Percentiles rank a stretch among this genome's conserved stretches.
These are phyloP conservation scores for Chelonus formosanus DNA, from an alignment of 2,888 invertebrate genomes.

Conservation along the genomic window DNA sequence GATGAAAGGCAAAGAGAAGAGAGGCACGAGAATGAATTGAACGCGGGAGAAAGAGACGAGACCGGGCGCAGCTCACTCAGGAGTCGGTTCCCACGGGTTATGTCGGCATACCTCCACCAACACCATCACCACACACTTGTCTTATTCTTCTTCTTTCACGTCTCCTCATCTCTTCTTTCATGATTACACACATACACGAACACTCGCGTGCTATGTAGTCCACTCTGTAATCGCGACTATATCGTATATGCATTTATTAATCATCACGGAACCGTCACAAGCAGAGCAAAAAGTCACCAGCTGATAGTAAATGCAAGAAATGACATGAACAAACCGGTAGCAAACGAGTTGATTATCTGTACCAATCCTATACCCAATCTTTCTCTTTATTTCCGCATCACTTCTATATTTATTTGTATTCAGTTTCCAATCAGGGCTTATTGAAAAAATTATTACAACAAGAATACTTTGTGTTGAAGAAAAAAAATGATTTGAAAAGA, in stretches of 20 bases:
- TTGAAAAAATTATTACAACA: no score
- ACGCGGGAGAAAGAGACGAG: conserved; percentile 40
- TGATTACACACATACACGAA: conserved; percentile 5
- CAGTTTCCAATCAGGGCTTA: no score
- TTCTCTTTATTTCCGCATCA: no score
- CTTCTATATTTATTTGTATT: no score
- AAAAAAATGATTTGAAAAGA: no score
- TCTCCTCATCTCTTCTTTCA: conserved; percentile 27
- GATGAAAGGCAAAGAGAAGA: conserved; percentile 38
- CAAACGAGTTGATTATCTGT: conserved; percentile 34
- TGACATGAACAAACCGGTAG: conserved; percentile 20
- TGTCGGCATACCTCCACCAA: conserved; percentile 57
- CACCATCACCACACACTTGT: conserved; percentile 47
- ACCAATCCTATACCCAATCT: no score
- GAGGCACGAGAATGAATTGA: conserved; percentile 34
- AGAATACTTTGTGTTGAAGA: no score
- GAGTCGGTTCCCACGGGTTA: conserved; percentile 62
- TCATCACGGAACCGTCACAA: conserved; percentile 42
- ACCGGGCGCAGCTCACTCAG: conserved; percentile 45
- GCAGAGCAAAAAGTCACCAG: conserved; percentile 14
- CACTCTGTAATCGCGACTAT: conserved; percentile 28
- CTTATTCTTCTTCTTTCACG: conserved; percentile 40
- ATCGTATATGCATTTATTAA: conserved; percentile 43
- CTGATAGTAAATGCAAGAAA: conserved; percentile 25
- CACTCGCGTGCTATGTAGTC: conserved; percentile 18